A percentile compares a stretch with the other conserved stretches of the same genome.
Evolutionary conservation across 2,113 vertebrate species (phyloP).

Genomic region (Alligator sinensis): DNA sequence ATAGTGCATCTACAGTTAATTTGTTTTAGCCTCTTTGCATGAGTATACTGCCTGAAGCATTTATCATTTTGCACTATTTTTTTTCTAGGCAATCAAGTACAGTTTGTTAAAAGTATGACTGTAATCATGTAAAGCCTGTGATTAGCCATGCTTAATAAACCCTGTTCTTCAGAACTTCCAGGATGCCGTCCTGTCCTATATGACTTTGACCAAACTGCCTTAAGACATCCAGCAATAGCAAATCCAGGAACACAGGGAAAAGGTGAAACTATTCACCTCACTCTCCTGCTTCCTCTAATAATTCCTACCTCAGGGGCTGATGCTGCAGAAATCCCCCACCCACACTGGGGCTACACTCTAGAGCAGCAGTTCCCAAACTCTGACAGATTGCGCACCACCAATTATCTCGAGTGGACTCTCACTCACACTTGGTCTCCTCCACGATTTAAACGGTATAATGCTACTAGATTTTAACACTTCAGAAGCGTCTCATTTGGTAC

Average conservation of each 20-base stretch:
- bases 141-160: not conserved
- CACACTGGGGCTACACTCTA: accelerated
- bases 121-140: accelerated
- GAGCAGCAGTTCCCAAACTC: not conserved
- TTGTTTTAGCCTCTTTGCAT: not conserved
- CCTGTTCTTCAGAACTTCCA: not conserved
- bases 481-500: not conserved
- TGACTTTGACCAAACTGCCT: not conserved
- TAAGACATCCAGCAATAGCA: not conserved
- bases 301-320: accelerated
- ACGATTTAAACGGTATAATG: not conserved
- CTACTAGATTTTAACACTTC: not conserved
- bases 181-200: not conserved
- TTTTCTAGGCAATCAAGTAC: accelerated
- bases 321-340: accelerated
- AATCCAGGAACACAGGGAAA: not conserved
- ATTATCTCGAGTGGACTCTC: not conserved
- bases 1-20: not conserved
- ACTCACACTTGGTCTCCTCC: not conserved
- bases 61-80: not conserved
- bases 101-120: accelerated
- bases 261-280: not conserved
- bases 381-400: not conserved
- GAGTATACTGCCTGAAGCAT: not conserved
- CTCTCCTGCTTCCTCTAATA: not conserved